Conservation (phyloP, 2,113 vertebrate genomes). For the Urocitellus parryii region DNA sequence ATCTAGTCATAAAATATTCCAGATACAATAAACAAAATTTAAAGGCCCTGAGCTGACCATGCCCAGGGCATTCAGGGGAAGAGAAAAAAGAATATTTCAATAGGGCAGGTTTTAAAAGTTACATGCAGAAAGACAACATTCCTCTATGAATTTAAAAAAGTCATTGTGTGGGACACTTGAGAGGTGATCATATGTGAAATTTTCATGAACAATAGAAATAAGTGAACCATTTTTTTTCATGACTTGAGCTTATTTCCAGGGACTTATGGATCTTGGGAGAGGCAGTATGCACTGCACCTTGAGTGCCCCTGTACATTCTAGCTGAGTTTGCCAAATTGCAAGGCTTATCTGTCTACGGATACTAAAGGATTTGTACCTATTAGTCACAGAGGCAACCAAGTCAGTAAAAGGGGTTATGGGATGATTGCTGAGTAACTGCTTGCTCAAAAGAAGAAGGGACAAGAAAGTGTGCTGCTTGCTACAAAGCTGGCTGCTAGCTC, state of each 20-base stretch:
- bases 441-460: fast-evolving
- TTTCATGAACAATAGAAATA: not conserved
- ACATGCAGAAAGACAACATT: not conserved
- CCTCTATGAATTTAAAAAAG: not conserved
- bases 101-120: not conserved
- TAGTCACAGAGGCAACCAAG: not conserved
- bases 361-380: not conserved
- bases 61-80: not conserved
- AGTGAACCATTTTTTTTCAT: not conserved
- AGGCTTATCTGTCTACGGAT: not conserved
- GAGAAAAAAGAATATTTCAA: not conserved
- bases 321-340: not conserved
- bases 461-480: not conserved
- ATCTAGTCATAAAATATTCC: not conserved
- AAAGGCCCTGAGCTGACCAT: not conserved
- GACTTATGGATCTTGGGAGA: not conserved
- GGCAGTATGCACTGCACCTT: not conserved
- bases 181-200: not conserved
- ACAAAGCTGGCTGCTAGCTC: not conserved
- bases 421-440: not conserved
- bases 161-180: not conserved
- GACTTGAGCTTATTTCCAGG: not conserved
- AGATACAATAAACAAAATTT: not conserved
- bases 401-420: not conserved
- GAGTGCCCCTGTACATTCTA: not conserved